phyloP scores from a whole-genome alignment of 1,140 invertebrate genomes.

The Panagrolaimus sp. region DNA sequence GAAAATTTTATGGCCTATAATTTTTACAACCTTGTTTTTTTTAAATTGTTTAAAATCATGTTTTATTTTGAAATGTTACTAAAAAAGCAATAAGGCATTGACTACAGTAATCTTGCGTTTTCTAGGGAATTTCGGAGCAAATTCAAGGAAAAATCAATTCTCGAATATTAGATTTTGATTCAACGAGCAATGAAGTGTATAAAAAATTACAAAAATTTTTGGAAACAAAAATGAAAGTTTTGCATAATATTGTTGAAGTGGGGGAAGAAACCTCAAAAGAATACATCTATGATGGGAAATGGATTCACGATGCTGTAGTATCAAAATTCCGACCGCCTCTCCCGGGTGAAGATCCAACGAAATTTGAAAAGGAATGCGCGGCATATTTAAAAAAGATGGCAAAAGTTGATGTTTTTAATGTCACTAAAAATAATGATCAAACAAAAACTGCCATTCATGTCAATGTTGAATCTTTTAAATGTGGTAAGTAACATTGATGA shows the following conservation, averaged over 20 bases:
- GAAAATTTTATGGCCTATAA: background rate
- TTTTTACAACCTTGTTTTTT: too few species aligned
- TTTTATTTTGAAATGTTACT: too few species aligned
- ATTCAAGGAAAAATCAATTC: constrained; percentile 1
- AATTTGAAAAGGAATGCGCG: background rate
- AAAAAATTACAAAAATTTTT: constrained; percentile 7
- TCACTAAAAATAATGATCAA: background rate
- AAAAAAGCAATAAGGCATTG: background rate
- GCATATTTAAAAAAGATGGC: background rate
- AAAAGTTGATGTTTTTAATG: background rate
- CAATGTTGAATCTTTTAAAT: background rate
- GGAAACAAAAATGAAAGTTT: background rate
- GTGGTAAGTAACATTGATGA: background rate
- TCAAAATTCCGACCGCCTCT: background rate
- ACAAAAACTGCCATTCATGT: background rate
- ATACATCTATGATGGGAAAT: background rate
- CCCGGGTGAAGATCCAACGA: background rate
- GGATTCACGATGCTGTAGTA: background rate
- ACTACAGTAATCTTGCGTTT: background rate
- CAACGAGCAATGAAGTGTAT: background rate
- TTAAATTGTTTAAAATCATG: too few species aligned
- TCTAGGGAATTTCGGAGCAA: background rate
- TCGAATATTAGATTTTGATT: background rate
- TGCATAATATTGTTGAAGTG: background rate
- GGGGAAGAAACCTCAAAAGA: background rate